Evolutionary conservation across 2,888 invertebrate genomes (phyloP), one percentile per base, ranked within the genome.

Genomic region (Aleiodes testaceus): DNA sequence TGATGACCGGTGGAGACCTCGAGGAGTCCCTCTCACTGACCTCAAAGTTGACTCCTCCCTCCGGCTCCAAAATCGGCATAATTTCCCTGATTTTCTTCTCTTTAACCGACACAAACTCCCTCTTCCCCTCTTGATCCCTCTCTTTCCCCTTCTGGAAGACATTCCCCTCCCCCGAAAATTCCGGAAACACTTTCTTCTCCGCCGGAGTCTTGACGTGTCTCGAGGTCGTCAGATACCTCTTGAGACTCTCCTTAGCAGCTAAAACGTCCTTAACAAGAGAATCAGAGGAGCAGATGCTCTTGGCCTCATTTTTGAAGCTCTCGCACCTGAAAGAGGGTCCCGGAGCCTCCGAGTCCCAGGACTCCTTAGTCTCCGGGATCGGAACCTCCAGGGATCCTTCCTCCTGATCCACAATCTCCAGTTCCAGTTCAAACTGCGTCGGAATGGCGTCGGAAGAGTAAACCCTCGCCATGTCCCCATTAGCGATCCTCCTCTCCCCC

Each of bases 241-340:
- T 85, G 14, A 86, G 74, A 9, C 83, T 82, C 53, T 87, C 87
- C 59, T 87, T 87, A 4, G 87, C 87, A 14, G 87, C 86, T 18
- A 87, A 68, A 6, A 87, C 85, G 74, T 87, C 85, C 67, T 85
- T 85, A 47, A 84, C 82, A 49, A 87, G 74, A 9, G 79, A 76
- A 69, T 87, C 86, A 12, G 83, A 82, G 42, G 79, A 82, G 36
- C 81, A 83, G 47, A 75, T 65, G 12, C 70, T 75, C 69, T 42
- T 74, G 42, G 44, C 64, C 6, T 65, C 47, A 45, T 14, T 53
- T n/a, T 26, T 55, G 6, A 20, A n/a, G 2, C 14, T 45, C 9
- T 47, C 26, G 6, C 18, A 52, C 6, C 20, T 16, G 42, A 59
- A 66, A 66, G 55, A 61, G 4, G 66, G 49, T 44, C 53, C 70